Percentiles rank a stretch among this genome's conserved stretches.
Evolutionary conservation across 2,113 vertebrate species (phyloP).

Genomic region (Herpailurus yagouaroundi): DNA sequence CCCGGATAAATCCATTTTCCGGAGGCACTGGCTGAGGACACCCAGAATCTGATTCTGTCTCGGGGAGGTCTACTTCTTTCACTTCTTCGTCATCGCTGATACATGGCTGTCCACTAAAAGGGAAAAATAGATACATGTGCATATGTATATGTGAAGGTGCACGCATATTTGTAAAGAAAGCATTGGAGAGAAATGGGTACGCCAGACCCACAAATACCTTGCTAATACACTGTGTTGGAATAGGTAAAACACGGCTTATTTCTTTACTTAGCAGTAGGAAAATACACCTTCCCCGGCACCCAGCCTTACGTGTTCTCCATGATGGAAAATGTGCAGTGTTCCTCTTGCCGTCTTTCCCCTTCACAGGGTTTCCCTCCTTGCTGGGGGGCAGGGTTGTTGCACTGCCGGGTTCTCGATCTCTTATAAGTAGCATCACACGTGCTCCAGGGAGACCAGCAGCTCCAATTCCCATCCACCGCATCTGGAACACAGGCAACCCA

Average conservation of each 20-base stretch:
- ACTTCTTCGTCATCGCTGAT: slow-evolving; percentile 91
- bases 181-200: background rate
- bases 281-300: background rate
- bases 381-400: slow-evolving; percentile 89
- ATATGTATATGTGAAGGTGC: background rate
- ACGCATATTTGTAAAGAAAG: background rate
- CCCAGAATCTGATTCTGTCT: slow-evolving; percentile 87
- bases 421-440: slow-evolving; percentile 86
- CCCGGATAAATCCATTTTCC: slow-evolving; percentile 90
- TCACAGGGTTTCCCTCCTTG: slow-evolving; percentile 88
- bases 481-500: slow-evolving; percentile 81
- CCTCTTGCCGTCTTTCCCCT: slow-evolving; percentile 83
- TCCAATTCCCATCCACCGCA: slow-evolving; percentile 91
- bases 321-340: slow-evolving; percentile 90
- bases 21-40: slow-evolving; percentile 89
- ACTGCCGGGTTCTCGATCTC: slow-evolving; percentile 87
- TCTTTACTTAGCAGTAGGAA: background rate
- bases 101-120: slow-evolving; percentile 89
- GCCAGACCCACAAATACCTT: background rate
- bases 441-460: slow-evolving; percentile 95
- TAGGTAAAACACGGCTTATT: background rate
- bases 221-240: background rate
- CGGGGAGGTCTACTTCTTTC: slow-evolving; percentile 81
- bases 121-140: background rate
- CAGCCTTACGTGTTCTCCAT: slow-evolving; percentile 86